These are phyloP conservation scores for Clivina fossor DNA, from an alignment of 2,888 invertebrate genomes.

Conservation along the genomic window DNA sequence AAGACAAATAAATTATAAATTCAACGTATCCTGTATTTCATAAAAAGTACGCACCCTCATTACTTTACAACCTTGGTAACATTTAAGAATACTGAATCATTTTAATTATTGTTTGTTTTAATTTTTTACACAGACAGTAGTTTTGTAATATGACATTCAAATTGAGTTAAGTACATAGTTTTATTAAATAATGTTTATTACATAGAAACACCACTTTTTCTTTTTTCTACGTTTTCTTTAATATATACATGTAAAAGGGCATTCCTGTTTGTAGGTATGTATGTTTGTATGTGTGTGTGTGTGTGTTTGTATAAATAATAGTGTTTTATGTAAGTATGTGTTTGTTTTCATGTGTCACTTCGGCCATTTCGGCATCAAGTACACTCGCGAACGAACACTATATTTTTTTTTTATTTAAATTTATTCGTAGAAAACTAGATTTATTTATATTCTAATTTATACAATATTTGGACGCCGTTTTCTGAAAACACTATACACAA, in stretches of 20 bases:
- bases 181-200: constrained; percentile 15
- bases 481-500: constrained; percentile 19
- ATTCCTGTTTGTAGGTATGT: constrained; percentile 16
- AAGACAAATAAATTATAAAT: too few relatives aligned
- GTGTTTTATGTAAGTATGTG: not conserved
- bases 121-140: constrained; percentile 45
- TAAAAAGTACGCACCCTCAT: constrained; percentile 49
- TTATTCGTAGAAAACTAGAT: constrained; percentile 31
- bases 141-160: constrained; percentile 44
- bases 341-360: not conserved
- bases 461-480: constrained; percentile 31
- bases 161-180: constrained; percentile 37
- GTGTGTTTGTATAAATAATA: not conserved
- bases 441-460: constrained; percentile 22
- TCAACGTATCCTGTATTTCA: constrained; percentile 45
- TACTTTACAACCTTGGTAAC: constrained; percentile 51
- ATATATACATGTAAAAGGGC: constrained; percentile 23
- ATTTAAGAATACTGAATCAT: constrained; percentile 53
- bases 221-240: constrained; percentile 9
- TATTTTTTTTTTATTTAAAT: constrained; percentile 9
- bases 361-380: not conserved
- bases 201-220: constrained; percentile 31
- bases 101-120: constrained; percentile 45
- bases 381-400: constrained; percentile 30
- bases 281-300: constrained; percentile 13